These are phyloP conservation scores for Plodia interpunctella DNA, from an alignment of 1,140 invertebrate species.

Conservation along the genomic window DNA sequence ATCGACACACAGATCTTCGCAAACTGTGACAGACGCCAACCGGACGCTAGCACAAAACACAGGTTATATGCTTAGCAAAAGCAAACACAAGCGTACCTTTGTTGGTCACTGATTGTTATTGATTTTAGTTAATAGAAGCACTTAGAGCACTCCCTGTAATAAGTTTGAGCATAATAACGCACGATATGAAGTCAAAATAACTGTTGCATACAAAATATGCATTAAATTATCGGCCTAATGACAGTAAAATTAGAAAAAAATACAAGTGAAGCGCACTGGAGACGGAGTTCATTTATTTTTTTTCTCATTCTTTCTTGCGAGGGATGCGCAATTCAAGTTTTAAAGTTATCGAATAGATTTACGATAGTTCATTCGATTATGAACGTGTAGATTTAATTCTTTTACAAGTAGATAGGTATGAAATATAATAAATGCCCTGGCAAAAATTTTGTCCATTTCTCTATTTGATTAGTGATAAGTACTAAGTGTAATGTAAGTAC, in stretches of 20 bases:
- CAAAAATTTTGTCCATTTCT: too few species aligned
- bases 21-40: constrained; percentile 74
- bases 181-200: constrained; percentile 63
- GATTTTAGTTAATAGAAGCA: constrained; percentile 72
- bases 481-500: too few species aligned
- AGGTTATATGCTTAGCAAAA: constrained; percentile 72
- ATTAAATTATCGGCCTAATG: constrained; percentile 68
- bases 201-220: constrained; percentile 73
- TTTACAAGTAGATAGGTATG: too few species aligned
- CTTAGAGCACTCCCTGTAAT: constrained; percentile 50
- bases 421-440: too few species aligned
- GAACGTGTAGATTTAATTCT: too few species aligned
- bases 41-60: constrained; percentile 76
- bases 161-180: constrained; percentile 65
- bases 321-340: constrained; percentile 20
- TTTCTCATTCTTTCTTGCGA: constrained; percentile 54
- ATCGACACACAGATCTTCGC: constrained; percentile 48
- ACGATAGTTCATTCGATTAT: too few species aligned
- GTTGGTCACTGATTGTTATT: constrained; percentile 72
- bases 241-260: constrained; percentile 76
- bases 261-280: constrained; percentile 73
- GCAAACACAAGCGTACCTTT: constrained; percentile 77
- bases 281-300: constrained; percentile 67
- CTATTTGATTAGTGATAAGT: too few species aligned
- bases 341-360: background rate